Conservation (phyloP, 1,140 invertebrate species). For the Magallana gigas region DNA sequence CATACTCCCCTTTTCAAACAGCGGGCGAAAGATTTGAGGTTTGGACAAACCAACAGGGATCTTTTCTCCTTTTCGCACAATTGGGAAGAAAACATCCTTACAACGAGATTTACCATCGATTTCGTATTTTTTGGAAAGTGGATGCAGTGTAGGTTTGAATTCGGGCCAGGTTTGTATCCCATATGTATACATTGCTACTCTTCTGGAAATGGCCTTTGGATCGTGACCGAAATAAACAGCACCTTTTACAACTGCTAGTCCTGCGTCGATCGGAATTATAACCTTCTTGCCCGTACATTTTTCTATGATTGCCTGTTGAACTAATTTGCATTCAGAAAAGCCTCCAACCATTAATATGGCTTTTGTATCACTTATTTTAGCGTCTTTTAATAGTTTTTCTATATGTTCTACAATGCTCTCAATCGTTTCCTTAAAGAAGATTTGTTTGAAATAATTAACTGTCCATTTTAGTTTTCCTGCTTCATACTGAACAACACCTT, state of each 20-base stretch:
- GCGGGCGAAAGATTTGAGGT: slow-evolving; percentile 39
- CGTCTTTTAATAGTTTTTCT: slow-evolving; percentile 42
- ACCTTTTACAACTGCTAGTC: slow-evolving; percentile 53
- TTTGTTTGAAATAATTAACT: neutral
- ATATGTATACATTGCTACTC: slow-evolving; percentile 38
- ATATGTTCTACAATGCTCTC: slow-evolving; percentile 45
- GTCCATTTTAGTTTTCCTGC: neutral
- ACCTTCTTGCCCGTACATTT: slow-evolving; percentile 45
- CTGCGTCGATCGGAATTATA: slow-evolving; percentile 49
- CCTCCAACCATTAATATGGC: slow-evolving; percentile 57
- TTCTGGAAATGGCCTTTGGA: neutral
- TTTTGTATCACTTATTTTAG: slow-evolving; percentile 10
- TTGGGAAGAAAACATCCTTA: slow-evolving; percentile 47
- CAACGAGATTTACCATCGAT: slow-evolving; percentile 23
- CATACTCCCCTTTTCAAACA: neutral
- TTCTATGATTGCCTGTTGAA: slow-evolving; percentile 45
- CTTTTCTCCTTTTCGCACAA: slow-evolving; percentile 24
- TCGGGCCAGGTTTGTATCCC: slow-evolving; percentile 48
- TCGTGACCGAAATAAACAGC: slow-evolving; percentile 46
- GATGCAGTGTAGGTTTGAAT: slow-evolving; percentile 16
- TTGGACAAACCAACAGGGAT: slow-evolving; percentile 36
- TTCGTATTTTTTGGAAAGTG: neutral
- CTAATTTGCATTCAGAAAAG: slow-evolving; percentile 52
- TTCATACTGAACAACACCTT: neutral
- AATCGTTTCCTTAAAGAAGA: slow-evolving; percentile 7